These are phyloP conservation scores for Bergia puertoricense DNA, from an alignment of 92 coral and sea anemone genomes.

Conservation along the genomic window DNA sequence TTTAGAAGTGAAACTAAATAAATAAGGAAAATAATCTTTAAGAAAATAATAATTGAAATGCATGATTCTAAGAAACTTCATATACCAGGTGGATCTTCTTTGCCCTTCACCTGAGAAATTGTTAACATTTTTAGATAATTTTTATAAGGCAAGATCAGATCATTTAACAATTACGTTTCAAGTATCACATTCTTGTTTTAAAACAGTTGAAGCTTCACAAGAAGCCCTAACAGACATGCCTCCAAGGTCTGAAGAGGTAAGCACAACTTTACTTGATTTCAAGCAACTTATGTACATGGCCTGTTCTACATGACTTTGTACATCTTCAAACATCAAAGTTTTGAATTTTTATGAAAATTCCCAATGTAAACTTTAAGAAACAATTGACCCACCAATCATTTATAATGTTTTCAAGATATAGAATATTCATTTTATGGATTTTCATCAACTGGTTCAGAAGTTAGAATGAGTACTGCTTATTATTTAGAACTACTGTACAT, in stretches of 20 bases:
- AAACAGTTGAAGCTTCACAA: constrained; percentile 92
- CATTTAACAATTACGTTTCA: neutral
- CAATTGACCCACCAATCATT: too few species aligned
- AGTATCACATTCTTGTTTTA: neutral
- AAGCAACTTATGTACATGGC: neutral
- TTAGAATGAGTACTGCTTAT: too few species aligned
- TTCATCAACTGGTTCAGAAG: too few species aligned
- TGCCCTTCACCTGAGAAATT: neutral
- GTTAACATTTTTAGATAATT: neutral
- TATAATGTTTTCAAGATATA: too few species aligned
- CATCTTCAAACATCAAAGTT: neutral
- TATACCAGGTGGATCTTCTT: too few species aligned
- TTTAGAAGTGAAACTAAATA: neutral
- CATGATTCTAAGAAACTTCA: too few species aligned
- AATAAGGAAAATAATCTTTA: too few species aligned
- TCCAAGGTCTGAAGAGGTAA: constrained; percentile 95
- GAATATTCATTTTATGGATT: too few species aligned
- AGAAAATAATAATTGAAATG: too few species aligned
- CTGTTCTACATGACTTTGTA: neutral
- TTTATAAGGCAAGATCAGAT: neutral
- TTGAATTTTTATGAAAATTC: too few species aligned
- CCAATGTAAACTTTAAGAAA: too few species aligned
- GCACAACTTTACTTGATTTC: neutral
- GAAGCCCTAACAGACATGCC: constrained; percentile 99
- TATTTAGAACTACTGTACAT: too few species aligned